Base-by-base conservation (phyloP, 2,113 vertebrate species). In the Amphilophus citrinellus region DNA sequence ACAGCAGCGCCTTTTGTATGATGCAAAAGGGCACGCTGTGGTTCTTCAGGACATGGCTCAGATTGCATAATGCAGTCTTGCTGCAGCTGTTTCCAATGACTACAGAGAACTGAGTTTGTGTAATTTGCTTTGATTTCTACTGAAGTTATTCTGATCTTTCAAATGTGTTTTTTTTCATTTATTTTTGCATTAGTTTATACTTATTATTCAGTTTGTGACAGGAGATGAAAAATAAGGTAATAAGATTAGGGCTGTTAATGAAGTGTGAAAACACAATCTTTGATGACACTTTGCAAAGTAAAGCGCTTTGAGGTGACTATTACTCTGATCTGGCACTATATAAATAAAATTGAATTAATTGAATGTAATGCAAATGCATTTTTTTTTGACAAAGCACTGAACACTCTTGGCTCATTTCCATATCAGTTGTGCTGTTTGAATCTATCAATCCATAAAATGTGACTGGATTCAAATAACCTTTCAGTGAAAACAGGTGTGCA, bases 21-120 rank as follows among this genome's bases (percentile, higher is more conserved):
- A 68, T 11, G 42, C 66, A 71, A 71, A 15, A 50, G 0, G 39
- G 9, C n/a, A 24, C 47, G 2, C 8, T 68, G 4, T 44, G 39
- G 24, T 27, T 68, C 44, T 66, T 68, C 24, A 68, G 8, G 39
- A 68, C 63, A 17, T 1, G 1, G 24, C 22, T 47, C 63, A 44
- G 13, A 44, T 22, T 66, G 3, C 22, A 44, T 22, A 0, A 66
- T 66, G 37, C 62, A 10, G n/a, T 44, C 62, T 42, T 44, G n/a
- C 2, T 66, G 39, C 39, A 68, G 22, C n/a, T 44, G 4, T 24
- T 24, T 66, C n/a, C n/a, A 44, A 14, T 14, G 10, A 44, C 7
- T 14, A 5, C 13, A 7, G 7, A 44, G 42, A 39, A 10, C 39
- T 39, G 39, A 39, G 2, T 13, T 24, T 0, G 0, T 65, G 6